Evolutionary conservation across 30 jellyfish, hydroid and myxozoan genomes (phyloP), one percentile per base, ranked within the genome.

Genomic region (Rhopilema esculentum): DNA sequence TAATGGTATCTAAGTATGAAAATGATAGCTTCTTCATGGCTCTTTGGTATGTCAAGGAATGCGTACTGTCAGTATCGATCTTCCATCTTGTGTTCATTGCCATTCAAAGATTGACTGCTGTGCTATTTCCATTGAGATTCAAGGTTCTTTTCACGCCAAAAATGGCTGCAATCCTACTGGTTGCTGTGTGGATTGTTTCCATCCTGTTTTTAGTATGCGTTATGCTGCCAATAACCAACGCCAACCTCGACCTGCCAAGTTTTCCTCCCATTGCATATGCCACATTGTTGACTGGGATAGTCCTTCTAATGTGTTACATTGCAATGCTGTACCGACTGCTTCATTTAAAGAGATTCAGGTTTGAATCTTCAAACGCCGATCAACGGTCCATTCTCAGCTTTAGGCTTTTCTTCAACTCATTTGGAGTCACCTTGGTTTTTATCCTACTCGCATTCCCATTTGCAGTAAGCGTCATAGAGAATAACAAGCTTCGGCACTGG

Each of bases 81-180:
- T 40, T 40, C 31, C 85, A 74, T 26, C n/a, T 74, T 0, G 27
- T 74, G 50, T 74, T 74, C 27, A 74, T 74, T 4, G 71, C 85
- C n/a, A 27, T 74, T 74, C 85, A 74, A n/a, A 74, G 85, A 8
- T 74, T 31, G 32, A 49, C n/a, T n/a, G 85, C 85, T 49, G 64
- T 74, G n/a, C n/a, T 49, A 40, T 15, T 30, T 22, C 70, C 85
- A 22, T 52, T 74, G 8, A 69, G 71, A 1, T 74, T 31, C 85
- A 40, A 40, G 72, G 24, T 50, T 2, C 16, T 74, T 7, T 27
- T 74, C 49, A 31, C 85, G 0, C 40, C 27, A 18, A 49, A 52
- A 49, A 23, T 49, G 20, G 50, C 71, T 27, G 51, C 17, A 16
- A n/a, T 74, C 30, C 40, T 74, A 33, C 15, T 74, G 27, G 25